phyloP scores from a whole-genome alignment of 64 coral and sea anemone species.

The Anthopleura sola region DNA sequence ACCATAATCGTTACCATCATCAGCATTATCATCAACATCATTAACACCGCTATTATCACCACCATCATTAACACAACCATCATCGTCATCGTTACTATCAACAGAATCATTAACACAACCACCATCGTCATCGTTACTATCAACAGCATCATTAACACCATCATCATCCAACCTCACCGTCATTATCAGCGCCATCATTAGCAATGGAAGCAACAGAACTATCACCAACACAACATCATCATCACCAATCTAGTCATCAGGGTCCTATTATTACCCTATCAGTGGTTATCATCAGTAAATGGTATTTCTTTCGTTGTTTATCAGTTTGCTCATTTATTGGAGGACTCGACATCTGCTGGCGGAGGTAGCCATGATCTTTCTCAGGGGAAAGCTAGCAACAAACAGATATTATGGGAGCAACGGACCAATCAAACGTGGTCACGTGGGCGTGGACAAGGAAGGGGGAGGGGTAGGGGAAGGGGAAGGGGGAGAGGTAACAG shows the following conservation, averaged over 20 bases:
- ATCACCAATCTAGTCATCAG: not conserved
- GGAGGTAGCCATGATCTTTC: conserved; percentile 45
- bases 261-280: too few relatives aligned
- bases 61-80: not conserved
- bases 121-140: not conserved
- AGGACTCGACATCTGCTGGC: conserved; percentile 38
- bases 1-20: not conserved
- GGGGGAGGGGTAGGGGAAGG: not conserved
- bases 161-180: not conserved
- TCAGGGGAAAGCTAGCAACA: conserved; percentile 34
- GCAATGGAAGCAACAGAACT: too few relatives aligned
- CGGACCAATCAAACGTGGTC: conserved; percentile 30
- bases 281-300: not conserved
- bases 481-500: not conserved
- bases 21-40: not conserved
- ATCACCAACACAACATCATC: not conserved
- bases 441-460: not conserved
- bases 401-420: conserved; percentile 46
- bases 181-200: not conserved
- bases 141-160: not conserved
- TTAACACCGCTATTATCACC: not conserved
- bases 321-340: conserved; percentile 52
- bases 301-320: not conserved
- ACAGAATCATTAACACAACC: not conserved
- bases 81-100: not conserved